These are phyloP conservation scores for Drosophila mayri DNA, from an alignment of 1,140 invertebrate species.

Conservation along the genomic window DNA sequence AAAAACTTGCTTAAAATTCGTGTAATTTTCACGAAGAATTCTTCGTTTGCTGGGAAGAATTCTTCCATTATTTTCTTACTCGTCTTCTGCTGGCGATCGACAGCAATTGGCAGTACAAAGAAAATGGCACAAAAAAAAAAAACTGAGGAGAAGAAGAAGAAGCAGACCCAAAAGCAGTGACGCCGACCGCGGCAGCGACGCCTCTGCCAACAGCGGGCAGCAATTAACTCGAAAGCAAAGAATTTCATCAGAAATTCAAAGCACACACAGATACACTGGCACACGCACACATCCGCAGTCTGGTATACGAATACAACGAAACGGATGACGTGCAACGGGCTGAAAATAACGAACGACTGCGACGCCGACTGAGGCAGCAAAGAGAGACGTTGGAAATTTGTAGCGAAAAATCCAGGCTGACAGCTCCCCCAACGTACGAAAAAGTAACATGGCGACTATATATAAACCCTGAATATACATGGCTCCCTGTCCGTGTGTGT, in stretches of 20 bases:
- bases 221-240: constrained; percentile 83
- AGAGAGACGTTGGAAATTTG: constrained; percentile 60
- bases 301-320: constrained; percentile 1
- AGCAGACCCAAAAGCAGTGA: constrained; percentile 15
- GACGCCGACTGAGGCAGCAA: constrained; percentile 31
- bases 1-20: constrained; percentile 16
- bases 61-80: constrained; percentile 19
- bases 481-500: constrained; percentile 10
- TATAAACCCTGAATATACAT: constrained; percentile 36
- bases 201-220: constrained; percentile 42
- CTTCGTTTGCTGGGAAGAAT: constrained; percentile 8
- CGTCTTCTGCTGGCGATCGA: constrained; percentile 47
- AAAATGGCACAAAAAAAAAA: constrained; percentile 72
- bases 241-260: constrained; percentile 84
- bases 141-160: background rate
- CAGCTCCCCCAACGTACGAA: constrained; percentile 75
- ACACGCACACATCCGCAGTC: constrained; percentile 10
- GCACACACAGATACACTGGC: constrained; percentile 64
- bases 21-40: background rate
- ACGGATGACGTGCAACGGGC: constrained; percentile 73
- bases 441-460: constrained; percentile 73
- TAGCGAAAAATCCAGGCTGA: constrained; percentile 76
- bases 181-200: constrained; percentile 41
- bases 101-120: constrained; percentile 57
- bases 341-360: constrained; percentile 62